Conservation (phyloP, 2,113 vertebrate species). For the Puma concolor region DNA sequence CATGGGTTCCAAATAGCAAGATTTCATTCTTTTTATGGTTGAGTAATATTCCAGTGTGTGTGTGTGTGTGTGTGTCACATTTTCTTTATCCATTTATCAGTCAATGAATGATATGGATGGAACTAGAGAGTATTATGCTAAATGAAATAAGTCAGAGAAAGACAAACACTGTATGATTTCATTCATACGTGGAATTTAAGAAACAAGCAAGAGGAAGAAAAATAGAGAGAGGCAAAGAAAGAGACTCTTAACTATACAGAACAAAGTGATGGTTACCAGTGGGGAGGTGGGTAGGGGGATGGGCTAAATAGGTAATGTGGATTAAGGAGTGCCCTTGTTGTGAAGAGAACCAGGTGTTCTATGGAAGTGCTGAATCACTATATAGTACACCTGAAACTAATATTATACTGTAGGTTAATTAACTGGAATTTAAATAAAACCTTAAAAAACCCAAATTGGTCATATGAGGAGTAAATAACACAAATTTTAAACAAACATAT, state of each 20-base stretch:
- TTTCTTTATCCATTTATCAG: no score
- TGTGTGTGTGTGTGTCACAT: neutral
- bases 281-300: neutral
- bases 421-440: neutral
- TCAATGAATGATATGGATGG: neutral
- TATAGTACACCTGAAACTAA: neutral
- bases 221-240: neutral
- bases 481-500: neutral
- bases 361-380: neutral
- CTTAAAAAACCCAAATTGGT: neutral
- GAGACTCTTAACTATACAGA: neutral
- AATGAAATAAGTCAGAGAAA: neutral
- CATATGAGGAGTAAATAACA: neutral
- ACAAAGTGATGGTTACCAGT: neutral
- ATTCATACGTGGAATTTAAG: neutral
- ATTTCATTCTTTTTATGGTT: neutral
- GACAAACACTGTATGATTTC: neutral
- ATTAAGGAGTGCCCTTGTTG: neutral
- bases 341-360: neutral
- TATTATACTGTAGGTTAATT: neutral
- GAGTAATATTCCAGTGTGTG: neutral
- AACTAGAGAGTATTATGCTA: neutral
- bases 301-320: neutral
- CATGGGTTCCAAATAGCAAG: neutral
- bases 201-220: neutral